Evolutionary conservation across 2,797 vertebrate species (phyloP).

Genomic region (Hydrolagus colliei): DNA sequence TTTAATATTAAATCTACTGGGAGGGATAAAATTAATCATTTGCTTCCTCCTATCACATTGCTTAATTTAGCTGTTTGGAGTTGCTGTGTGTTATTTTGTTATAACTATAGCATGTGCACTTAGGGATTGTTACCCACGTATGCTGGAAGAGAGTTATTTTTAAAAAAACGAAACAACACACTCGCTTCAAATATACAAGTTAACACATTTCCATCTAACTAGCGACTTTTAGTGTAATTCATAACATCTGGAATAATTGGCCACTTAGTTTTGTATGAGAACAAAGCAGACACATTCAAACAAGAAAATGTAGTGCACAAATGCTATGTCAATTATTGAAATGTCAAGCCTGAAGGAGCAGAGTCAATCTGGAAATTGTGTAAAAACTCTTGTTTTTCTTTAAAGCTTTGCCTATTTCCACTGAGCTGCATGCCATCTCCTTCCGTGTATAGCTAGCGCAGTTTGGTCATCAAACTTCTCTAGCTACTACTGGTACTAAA

Average conservation of each 20-base stretch:
- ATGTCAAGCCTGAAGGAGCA: background rate
- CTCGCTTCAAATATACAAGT: background rate
- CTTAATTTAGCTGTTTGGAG: slow-evolving; percentile 3
- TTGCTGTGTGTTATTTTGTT: slow-evolving; percentile 1
- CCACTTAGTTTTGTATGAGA: background rate
- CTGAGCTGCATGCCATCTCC: background rate
- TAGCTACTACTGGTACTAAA: background rate
- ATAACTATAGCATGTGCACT: slow-evolving; percentile 2
- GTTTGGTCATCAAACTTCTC: background rate
- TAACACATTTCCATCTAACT: background rate
- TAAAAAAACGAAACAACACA: background rate
- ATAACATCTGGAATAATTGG: too few relatives aligned
- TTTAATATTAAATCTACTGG: slow-evolving; percentile 13
- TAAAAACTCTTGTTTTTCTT: too few relatives aligned
- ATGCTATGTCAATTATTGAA: background rate
- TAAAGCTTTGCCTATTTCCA: background rate
- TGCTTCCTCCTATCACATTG: background rate
- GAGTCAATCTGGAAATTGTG: background rate
- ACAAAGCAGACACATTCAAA: background rate
- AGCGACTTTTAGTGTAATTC: background rate
- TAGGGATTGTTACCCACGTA: background rate
- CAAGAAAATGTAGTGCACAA: background rate
- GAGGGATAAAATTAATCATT: slow-evolving; percentile 19
- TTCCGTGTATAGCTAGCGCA: background rate
- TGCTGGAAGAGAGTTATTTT: background rate